Conservation (phyloP, 2,797 vertebrate genomes). For the Sus cebifrons region DNA sequence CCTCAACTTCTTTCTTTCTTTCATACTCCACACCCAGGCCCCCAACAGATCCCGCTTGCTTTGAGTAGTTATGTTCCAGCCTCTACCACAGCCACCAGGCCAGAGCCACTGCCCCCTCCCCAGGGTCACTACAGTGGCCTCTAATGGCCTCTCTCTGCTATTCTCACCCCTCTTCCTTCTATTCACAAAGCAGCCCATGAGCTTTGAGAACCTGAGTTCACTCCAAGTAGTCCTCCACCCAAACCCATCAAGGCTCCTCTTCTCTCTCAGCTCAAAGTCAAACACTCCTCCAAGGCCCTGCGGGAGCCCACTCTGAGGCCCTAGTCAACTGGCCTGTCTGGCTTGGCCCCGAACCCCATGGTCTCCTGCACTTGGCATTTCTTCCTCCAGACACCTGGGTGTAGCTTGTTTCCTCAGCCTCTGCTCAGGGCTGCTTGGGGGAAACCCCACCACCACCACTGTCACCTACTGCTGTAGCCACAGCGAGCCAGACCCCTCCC, state of each 20-base stretch:
- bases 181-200: background rate
- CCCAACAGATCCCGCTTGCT: accelerated
- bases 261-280: background rate
- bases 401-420: accelerated
- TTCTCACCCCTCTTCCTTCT: background rate
- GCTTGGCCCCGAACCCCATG: too few species aligned
- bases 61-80: background rate
- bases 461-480: too few species aligned
- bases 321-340: background rate
- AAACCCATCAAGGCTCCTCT: background rate
- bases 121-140: too few species aligned
- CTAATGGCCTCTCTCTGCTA: background rate
- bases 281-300: background rate
- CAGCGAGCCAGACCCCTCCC: accelerated
- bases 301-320: background rate
- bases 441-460: too few species aligned
- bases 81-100: accelerated
- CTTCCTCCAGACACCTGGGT: background rate
- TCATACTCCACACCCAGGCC: background rate
- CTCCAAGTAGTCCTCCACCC: background rate
- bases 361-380: accelerated
- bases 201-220: background rate
- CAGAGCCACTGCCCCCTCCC: background rate
- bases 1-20: accelerated
- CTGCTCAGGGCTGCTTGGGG: background rate